These are phyloP conservation scores for Lethocerus indicus DNA, from an alignment of 1,140 invertebrate genomes.

Conservation along the genomic window DNA sequence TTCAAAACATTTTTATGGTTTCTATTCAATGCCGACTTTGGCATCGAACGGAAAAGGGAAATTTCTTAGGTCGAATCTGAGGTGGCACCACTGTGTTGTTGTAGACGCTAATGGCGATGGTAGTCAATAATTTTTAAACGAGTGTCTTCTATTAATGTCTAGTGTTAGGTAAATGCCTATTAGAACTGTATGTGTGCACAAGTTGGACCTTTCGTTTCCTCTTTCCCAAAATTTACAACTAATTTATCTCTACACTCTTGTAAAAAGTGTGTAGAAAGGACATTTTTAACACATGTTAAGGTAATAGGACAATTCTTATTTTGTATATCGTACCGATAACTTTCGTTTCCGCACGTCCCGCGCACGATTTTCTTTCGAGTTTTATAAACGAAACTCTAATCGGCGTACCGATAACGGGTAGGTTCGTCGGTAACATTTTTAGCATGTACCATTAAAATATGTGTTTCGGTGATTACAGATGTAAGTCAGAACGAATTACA, in stretches of 20 bases:
- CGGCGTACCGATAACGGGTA: too few species aligned
- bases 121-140: slow-evolving; percentile 7
- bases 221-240: background rate
- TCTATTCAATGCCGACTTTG: too few species aligned
- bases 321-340: background rate
- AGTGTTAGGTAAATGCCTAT: background rate
- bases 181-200: background rate
- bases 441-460: too few species aligned
- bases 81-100: background rate
- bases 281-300: slow-evolving; percentile 14
- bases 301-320: background rate
- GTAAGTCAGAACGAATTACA: slow-evolving; percentile 16
- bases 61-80: too few species aligned
- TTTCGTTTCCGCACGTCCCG: background rate
- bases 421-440: too few species aligned
- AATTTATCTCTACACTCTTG: too few species aligned
- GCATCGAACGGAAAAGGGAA: too few species aligned
- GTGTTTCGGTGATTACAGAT: slow-evolving; percentile 14
- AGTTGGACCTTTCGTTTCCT: background rate
- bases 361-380: background rate
- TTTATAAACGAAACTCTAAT: background rate
- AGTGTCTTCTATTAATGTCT: too few species aligned
- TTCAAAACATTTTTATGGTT: too few species aligned
- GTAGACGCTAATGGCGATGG: slow-evolving; percentile 1
- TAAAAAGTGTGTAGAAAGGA: background rate